Conservation (phyloP, 2,888 invertebrate genomes). For the Aphidius colemani region DNA sequence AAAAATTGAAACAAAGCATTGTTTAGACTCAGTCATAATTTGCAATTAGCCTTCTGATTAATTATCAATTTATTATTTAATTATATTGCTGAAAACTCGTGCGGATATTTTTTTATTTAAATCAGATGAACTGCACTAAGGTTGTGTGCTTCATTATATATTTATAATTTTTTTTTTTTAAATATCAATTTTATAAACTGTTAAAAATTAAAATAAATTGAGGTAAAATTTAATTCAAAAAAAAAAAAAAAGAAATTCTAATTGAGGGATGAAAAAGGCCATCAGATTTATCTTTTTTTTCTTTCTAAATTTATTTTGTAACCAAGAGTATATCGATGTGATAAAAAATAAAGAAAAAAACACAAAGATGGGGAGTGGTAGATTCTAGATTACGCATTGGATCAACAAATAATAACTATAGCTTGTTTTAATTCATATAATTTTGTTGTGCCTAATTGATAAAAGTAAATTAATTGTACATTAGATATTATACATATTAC, state of each 20-base stretch:
- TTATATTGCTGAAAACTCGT: constrained; percentile 39
- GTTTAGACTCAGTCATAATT: constrained; percentile 49
- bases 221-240: too few relatives aligned
- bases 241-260: background rate
- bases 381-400: constrained; percentile 10
- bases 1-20: constrained; percentile 50
- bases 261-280: constrained; percentile 4
- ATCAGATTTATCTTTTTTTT: constrained; percentile 14
- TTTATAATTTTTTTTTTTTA: constrained; percentile 7
- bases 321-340: too few relatives aligned
- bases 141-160: background rate
- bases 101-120: constrained; percentile 13
- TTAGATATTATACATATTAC: background rate
- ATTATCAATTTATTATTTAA: constrained; percentile 57
- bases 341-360: too few relatives aligned
- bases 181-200: background rate
- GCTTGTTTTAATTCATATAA: too few relatives aligned
- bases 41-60: constrained; percentile 56
- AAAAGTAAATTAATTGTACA: too few relatives aligned
- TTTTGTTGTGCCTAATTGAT: background rate
- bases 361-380: background rate
- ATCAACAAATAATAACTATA: too few relatives aligned
- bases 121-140: constrained; percentile 24
- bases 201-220: background rate
- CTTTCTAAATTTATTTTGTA: constrained; percentile 10